phyloP scores from a whole-genome alignment of 2,888 invertebrate species.

The Idaea straminata region DNA sequence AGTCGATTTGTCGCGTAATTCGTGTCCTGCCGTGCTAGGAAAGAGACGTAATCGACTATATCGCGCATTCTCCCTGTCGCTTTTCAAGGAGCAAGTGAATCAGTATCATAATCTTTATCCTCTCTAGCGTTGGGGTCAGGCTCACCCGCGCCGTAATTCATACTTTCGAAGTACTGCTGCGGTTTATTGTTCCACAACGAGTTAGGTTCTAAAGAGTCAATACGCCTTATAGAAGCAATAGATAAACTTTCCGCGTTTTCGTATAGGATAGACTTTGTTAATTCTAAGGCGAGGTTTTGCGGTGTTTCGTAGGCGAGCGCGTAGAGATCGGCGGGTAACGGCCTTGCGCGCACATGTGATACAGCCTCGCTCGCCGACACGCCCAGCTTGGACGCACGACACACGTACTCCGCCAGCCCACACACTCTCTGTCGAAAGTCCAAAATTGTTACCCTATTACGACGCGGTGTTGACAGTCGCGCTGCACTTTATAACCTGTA shows the following conservation, averaged over 20 bases:
- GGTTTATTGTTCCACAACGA: conserved; percentile 79
- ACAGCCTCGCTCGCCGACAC: conserved; percentile 46
- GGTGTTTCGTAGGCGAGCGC: conserved; percentile 54
- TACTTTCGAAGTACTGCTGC: conserved; percentile 84
- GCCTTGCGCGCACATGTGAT: conserved; percentile 49
- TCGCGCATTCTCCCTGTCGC: too few relatives aligned
- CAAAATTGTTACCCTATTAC: not conserved
- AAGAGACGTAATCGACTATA: too few relatives aligned
- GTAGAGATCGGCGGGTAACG: conserved; percentile 41
- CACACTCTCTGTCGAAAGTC: conserved; percentile 28
- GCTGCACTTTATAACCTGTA: not conserved
- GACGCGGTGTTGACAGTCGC: not conserved
- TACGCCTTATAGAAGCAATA: conserved; percentile 38
- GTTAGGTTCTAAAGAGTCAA: conserved; percentile 57
- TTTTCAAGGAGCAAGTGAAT: conserved; percentile 50
- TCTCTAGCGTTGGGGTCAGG: conserved; percentile 14
- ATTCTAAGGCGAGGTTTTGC: conserved; percentile 57
- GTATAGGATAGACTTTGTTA: conserved; percentile 53
- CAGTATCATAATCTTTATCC: conserved; percentile 50
- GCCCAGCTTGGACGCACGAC: conserved; percentile 57
- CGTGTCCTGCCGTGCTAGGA: too few relatives aligned
- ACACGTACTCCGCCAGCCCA: conserved; percentile 59
- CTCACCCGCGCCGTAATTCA: conserved; percentile 69
- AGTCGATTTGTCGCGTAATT: too few relatives aligned
- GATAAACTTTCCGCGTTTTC: conserved; percentile 54